A percentile compares a stretch with the other conserved stretches of the same genome.
These are phyloP conservation scores for Lochmaea capreae DNA, from an alignment of 2,888 invertebrate species.

Conservation along the genomic window DNA sequence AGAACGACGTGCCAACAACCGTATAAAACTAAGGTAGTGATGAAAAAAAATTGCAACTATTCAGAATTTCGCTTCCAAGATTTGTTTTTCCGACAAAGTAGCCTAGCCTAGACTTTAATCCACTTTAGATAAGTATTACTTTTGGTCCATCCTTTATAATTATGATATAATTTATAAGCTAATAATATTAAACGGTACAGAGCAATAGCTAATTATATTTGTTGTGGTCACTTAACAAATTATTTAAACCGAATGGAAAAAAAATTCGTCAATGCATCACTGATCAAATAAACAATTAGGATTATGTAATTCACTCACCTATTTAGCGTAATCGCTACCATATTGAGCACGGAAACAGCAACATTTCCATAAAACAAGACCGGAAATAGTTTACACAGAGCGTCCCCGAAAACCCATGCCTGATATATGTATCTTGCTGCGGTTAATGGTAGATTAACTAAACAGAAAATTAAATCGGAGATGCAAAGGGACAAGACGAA, in stretches of 20 bases:
- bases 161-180: not conserved
- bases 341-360: constrained; percentile 86
- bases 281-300: not conserved
- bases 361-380: constrained; percentile 92
- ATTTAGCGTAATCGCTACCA: constrained; percentile 91
- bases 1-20: too few species aligned
- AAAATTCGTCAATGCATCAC: not conserved
- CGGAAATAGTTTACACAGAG: constrained; percentile 85
- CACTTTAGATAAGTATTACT: too few species aligned
- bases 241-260: not conserved
- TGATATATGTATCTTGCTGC: constrained; percentile 85
- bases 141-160: not conserved
- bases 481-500: constrained; percentile 88
- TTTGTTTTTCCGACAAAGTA: too few species aligned
- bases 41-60: too few species aligned
- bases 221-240: not conserved
- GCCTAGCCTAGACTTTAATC: too few species aligned
- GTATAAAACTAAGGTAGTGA: too few species aligned
- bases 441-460: constrained; percentile 85
- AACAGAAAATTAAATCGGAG: constrained; percentile 87
- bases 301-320: constrained; percentile 65
- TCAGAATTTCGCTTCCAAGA: too few species aligned
- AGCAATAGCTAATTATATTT: not conserved
- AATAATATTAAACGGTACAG: not conserved
- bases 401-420: constrained; percentile 82